Evolutionary conservation across 2,797 vertebrate species (phyloP), one percentile per base, ranked within the genome.

Genomic region (Enteromius treurensis): DNA sequence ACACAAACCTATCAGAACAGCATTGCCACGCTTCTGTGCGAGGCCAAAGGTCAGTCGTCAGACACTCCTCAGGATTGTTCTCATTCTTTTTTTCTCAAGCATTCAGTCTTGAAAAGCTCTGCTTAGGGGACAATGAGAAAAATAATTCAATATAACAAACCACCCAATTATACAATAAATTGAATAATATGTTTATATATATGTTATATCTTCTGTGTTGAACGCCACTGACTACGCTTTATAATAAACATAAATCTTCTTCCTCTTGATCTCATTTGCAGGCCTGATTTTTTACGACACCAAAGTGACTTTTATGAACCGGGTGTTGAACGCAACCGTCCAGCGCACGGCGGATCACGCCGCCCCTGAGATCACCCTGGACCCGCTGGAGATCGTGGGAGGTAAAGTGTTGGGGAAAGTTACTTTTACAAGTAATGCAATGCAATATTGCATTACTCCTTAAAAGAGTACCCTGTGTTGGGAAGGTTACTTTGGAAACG

Each of bases 331-430:
- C 0, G 96, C 96, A 81, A 99, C 97, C 0, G 98, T 98, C 34
- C 98, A 99, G 90, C 95, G 98, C 83, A 99, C 98, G 0, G 97
- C 97, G 0, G 98, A 99, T 89, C 98, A 99, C 0, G 98, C 98
- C 0, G 98, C 98, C 1, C 98, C 98, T 0, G 98, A 99, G 85
- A 99, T 99, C 90, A 98, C 97, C 9, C 92, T 99, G 90, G 98
- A 99, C 87, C 98, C 98, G 0, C 90, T 99, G 60, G 97, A 99
- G 83, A 98, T 98, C 0, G 98, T 99, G 0, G 98, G 98, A 96
- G 98, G 98, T 98, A 89, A 79, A 86, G 21, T 9, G 51, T 3
- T n/a, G 51, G 51, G 19, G 51, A 53, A 53, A 21, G 19, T 0
- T 3, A 53, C 51, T 55, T 8, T 21, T 9, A 53, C 21, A n/a